Base-by-base conservation (phyloP, 2,797 vertebrate species). In the Chrysocyon brachyurus region DNA sequence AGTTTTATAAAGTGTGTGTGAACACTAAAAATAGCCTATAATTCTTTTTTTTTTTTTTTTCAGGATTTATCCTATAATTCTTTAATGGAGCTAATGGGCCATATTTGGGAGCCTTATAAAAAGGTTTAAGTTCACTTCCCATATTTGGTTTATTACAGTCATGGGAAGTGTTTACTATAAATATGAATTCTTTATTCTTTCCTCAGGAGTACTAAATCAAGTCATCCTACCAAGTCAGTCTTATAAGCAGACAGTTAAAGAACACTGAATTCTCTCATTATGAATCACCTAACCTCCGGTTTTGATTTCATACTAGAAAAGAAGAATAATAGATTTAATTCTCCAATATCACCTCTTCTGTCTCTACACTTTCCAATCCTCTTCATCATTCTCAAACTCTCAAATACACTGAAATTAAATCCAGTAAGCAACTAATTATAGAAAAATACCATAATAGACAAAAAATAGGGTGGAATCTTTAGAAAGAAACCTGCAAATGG, bases 91-190 rank as follows among this genome's bases (percentile, higher is more conserved):
- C 19, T 49, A 93, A 81, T 90, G 31, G 15, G 49, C 87, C 73
- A 70, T 81, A 96, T 21, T 52, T 87, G 66, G 26, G n/a, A 36
- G 49, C 66, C 36, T 96, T 82, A 81, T 82, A 87, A 75, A 75
- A 87, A 91, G 15, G 36, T 83, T 85, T 64, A 90, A 64, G 87
- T 90, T 79, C 36, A 31, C 64, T 36, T 86, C 28, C 36, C 49
- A 31, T 11, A 56, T 79, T 90, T 64, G 72, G 54, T 91, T 77
- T 87, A 94, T 52, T 91, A 66, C 3, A 87, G 21, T 82, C 75
- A 59, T 11, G 49, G 75, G n/a, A 26, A 86, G 16, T 19, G 22
- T 77, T 89, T 40, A 33, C 79, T 66, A 75, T 68, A 94, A 91
- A 66, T 66, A 81, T 4, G 19, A 81, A 87, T 87, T 75, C 49